These are phyloP conservation scores for Xenopus borealis DNA, from an alignment of 2,113 vertebrate species.

Conservation along the genomic window DNA sequence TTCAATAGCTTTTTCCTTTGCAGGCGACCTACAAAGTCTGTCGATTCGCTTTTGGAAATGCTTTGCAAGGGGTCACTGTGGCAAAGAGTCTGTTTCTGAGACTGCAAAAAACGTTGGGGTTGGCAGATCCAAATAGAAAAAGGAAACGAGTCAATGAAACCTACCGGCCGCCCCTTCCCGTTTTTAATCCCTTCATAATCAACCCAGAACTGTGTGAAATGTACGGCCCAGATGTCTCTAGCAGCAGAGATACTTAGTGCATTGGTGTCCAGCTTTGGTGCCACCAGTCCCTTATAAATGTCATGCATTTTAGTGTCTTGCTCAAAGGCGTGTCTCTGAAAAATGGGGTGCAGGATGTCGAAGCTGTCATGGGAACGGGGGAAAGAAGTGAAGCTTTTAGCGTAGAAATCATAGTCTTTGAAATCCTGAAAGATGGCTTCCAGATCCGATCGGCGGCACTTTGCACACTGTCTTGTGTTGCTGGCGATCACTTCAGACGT, in stretches of 20 bases:
- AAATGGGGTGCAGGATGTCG: constrained; percentile 85
- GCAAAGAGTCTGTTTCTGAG: constrained; percentile 67
- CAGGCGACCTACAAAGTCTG: constrained; percentile 73
- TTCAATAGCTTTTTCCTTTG: constrained; percentile 86
- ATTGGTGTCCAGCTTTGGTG: constrained; percentile 72
- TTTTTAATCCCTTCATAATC: constrained; percentile 88
- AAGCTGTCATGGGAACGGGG: constrained; percentile 71
- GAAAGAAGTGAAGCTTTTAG: constrained; percentile 70
- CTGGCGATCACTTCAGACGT: constrained; percentile 96
- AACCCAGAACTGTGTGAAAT: constrained; percentile 96
- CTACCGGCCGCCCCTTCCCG: constrained; percentile 83
- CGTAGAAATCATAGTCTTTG: constrained; percentile 86
- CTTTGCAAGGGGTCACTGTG: constrained; percentile 52
- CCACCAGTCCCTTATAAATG: constrained; percentile 82
- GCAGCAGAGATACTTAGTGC: constrained; percentile 84
- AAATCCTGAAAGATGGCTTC: constrained; percentile 90
- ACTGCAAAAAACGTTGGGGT: constrained; percentile 74
- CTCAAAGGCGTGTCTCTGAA: constrained; percentile 91
- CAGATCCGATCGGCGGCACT: constrained; percentile 87
- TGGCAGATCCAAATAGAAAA: constrained; percentile 91
- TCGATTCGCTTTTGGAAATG: constrained; percentile 76
- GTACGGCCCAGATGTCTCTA: constrained; percentile 87
- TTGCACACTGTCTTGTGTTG: constrained; percentile 84
- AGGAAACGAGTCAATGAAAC: constrained; percentile 91
- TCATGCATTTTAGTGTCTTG: constrained; percentile 92